phyloP scores from a whole-genome alignment of 2,113 vertebrate species.

The Phylloscopus trochilus region DNA sequence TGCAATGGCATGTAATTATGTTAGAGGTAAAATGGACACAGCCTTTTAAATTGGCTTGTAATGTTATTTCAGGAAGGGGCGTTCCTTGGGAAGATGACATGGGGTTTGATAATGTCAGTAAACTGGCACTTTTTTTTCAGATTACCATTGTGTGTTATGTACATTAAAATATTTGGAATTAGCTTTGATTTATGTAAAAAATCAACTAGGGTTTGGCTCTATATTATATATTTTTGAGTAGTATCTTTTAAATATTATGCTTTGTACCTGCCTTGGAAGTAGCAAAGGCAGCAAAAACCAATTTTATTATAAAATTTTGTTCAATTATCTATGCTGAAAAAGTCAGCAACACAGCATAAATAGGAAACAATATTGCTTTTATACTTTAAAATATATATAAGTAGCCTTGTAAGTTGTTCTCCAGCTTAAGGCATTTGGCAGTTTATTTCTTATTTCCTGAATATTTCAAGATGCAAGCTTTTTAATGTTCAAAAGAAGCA shows the following conservation, averaged over 20 bases:
- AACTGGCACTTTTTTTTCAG: not conserved
- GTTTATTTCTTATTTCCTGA: constrained; percentile 53
- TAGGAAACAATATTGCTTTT: constrained; percentile 12
- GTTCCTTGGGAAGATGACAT: not conserved
- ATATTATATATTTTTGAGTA: not conserved
- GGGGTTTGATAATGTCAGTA: not conserved
- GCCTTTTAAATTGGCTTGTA: not conserved
- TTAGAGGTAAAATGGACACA: not conserved
- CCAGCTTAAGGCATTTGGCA: constrained; percentile 40
- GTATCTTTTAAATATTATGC: not conserved
- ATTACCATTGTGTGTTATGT: not conserved
- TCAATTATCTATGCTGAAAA: constrained; percentile 55
- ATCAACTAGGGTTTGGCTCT: not conserved
- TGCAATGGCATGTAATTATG: not conserved
- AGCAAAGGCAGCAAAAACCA: not conserved
- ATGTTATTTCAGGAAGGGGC: not conserved
- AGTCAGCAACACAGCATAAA: constrained; percentile 8
- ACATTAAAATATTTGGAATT: constrained; percentile 31
- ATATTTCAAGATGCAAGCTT: constrained; percentile 42
- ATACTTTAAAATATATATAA: not conserved
- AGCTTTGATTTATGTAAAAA: not conserved
- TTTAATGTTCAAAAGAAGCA: constrained; percentile 67
- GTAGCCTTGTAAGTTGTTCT: constrained; percentile 20
- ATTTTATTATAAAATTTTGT: not conserved
- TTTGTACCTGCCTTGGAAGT: constrained; percentile 21